phyloP scores from a whole-genome alignment of 2,888 invertebrate species.

The Paralinhomoeus sp. region DNA sequence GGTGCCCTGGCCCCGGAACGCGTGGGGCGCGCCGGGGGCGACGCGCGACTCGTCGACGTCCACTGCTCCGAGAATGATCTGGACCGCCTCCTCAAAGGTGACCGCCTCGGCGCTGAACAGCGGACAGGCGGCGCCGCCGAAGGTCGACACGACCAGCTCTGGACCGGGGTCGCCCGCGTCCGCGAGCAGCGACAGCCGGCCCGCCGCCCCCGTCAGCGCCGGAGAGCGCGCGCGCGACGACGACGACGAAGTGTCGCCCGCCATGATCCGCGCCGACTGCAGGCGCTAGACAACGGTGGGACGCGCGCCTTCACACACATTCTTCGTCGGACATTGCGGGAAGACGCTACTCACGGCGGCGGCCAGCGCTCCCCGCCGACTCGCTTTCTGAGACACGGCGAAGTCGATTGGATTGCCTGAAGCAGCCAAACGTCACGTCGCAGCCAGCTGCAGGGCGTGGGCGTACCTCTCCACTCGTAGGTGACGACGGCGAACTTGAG shows the following conservation, averaged over 20 bases:
- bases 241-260: no score
- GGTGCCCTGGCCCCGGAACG: constrained; percentile 11
- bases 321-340: no score
- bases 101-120: constrained; percentile 9
- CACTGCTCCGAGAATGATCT: constrained; percentile 11
- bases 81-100: constrained; percentile 9
- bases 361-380: no score
- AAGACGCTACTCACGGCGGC: no score
- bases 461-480: constrained; percentile 10
- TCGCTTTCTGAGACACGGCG: no score
- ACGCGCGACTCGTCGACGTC: constrained; percentile 9
- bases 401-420: no score
- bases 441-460: constrained; percentile 1
- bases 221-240: no score
- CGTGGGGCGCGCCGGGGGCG: constrained; percentile 9
- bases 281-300: no score
- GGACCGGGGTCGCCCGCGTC: no score
- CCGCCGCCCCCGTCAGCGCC: background rate
- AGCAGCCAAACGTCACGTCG: background rate
- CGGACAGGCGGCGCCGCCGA: constrained; percentile 7
- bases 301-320: no score
- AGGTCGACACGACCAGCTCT: no score
- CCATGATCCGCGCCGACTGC: no score
- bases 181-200: background rate
- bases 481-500: constrained; percentile 7